Evolutionary conservation across 2,113 vertebrate genomes (phyloP), one percentile per base, ranked within the genome.

Genomic region (Engystomops pustulosus): DNA sequence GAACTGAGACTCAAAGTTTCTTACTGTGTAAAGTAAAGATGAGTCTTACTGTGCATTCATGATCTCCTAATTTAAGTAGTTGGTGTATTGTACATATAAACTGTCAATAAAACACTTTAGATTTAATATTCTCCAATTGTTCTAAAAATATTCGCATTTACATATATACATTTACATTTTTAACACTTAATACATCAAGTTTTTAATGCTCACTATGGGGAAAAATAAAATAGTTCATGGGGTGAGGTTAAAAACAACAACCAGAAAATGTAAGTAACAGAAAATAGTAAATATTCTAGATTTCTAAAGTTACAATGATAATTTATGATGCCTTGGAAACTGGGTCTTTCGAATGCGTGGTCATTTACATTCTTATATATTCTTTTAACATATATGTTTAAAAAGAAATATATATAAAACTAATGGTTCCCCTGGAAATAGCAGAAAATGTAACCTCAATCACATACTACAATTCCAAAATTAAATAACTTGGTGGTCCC

Each of bases 401-500:
- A 17, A 65, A 65, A 70, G 67, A 69, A 82, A 72, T 30, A 14
- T 30, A 14, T 30, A 44, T 60, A 82, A 71, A 71, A 41, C 36
- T 27, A 72, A 82, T 72, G 55, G 67, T 82, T 72, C 80, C 80
- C 44, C 68, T 44, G 68, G 55, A 68, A 72, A 30, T 72, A 72
- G 47, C 34, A 44, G 71, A 51, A 82, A 69, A 62, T 62, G 58
- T 55, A 58, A 81, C 67, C 45, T 55, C 47, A 25, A 58, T 72
- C 41, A 27, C 7, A 82, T 25, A 32, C 47, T 41, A 17, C 14
- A 60, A 83, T 41, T 27, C 65, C 34, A 76, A 83, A 65, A 49
- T 83, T n/a, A 83, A 83, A 67, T 67, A 12, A 75, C 41, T 76
- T 83, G 70, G 81, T 75, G 70, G 51, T 83, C 70, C 38, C 17